Evolutionary conservation across 1,140 invertebrate species (phyloP).

Genomic region (Mercenaria mercenaria): DNA sequence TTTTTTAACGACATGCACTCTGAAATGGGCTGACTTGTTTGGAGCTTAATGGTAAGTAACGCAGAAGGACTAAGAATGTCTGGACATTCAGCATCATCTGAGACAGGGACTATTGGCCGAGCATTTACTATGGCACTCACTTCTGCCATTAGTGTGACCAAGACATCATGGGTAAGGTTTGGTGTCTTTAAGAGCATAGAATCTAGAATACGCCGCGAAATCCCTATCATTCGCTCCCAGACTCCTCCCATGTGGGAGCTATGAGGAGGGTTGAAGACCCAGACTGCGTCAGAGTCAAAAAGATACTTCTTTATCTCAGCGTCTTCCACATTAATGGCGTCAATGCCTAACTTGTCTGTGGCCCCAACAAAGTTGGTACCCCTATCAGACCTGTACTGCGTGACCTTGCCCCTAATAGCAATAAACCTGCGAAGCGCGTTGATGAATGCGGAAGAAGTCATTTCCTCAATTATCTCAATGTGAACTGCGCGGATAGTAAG

Average conservation of each 20-base stretch:
- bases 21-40: background rate
- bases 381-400: background rate
- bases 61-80: background rate
- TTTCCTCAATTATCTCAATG: constrained; percentile 7
- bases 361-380: constrained; percentile 24
- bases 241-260: no score
- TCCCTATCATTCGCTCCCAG: constrained; percentile 73
- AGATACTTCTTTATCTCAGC: constrained; percentile 29
- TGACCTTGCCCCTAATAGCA: background rate
- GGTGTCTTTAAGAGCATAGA: constrained; percentile 48
- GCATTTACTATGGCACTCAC: no score
- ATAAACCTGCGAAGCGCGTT: constrained; percentile 9
- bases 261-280: constrained; percentile 65
- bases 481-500: background rate
- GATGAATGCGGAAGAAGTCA: constrained; percentile 20
- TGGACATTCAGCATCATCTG: constrained; percentile 49
- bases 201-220: constrained; percentile 59
- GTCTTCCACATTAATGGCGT: constrained; percentile 48
- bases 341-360: background rate
- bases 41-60: background rate
- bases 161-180: constrained; percentile 66
- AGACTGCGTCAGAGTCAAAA: background rate
- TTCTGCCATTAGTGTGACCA: no score
- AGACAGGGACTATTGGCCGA: constrained; percentile 59
- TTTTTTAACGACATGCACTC: background rate